Conservation (phyloP, 2,797 vertebrate genomes). For the Spinibarbus caldwelli region DNA sequence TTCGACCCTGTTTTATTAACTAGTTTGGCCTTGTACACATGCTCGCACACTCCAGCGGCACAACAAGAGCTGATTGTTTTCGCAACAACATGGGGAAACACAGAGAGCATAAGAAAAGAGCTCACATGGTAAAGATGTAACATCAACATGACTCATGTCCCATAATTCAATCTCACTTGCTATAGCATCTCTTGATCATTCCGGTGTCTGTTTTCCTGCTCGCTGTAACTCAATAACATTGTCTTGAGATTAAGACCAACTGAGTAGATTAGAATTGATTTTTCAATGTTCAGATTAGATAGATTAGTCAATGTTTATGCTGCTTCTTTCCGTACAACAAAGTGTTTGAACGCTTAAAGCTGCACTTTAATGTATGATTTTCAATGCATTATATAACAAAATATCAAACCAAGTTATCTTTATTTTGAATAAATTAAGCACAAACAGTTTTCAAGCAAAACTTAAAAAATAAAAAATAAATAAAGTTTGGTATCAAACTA, state of each 20-base stretch:
- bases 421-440: not conserved
- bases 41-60: slow-evolving; percentile 16
- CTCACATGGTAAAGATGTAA: slow-evolving; percentile 57
- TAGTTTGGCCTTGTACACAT: too few relatives aligned
- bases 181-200: slow-evolving; percentile 44
- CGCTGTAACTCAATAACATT: slow-evolving; percentile 12
- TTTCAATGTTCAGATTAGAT: not conserved
- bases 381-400: not conserved
- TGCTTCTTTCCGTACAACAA: not conserved
- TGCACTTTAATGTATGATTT: not conserved
- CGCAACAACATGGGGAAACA: slow-evolving; percentile 49
- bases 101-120: slow-evolving; percentile 56
- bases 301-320: not conserved
- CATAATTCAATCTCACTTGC: slow-evolving; percentile 59
- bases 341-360: not conserved
- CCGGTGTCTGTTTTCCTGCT: slow-evolving; percentile 41
- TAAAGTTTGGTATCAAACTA: not conserved
- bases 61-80: slow-evolving; percentile 59
- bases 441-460: too few relatives aligned
- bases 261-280: slow-evolving; percentile 26
- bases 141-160: slow-evolving; percentile 58
- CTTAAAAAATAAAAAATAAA: too few relatives aligned
- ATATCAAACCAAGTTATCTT: not conserved
- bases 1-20: slow-evolving; percentile 41
- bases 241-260: not conserved